phyloP scores from a whole-genome alignment of 1,140 invertebrate genomes.

The Thereuonema tuberculata region DNA sequence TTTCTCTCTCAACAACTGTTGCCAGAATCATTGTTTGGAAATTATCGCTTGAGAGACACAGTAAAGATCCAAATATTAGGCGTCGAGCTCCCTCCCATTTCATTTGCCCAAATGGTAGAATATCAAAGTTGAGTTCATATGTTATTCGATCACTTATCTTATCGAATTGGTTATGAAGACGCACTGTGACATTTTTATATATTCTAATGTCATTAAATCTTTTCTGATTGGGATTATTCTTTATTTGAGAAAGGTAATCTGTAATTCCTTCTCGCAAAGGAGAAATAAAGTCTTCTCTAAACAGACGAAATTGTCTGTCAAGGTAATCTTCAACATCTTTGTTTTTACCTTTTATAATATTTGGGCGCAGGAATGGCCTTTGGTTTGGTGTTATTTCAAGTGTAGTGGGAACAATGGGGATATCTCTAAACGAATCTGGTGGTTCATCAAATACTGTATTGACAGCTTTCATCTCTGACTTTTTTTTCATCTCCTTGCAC shows the following conservation, averaged over 20 bases:
- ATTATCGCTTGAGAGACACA: constrained; percentile 50
- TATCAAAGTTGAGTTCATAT: constrained; percentile 24
- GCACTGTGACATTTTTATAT: not conserved
- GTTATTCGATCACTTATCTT: constrained; percentile 4
- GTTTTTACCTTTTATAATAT: constrained; percentile 29
- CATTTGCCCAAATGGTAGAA: constrained; percentile 17
- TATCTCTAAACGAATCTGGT: constrained; percentile 13
- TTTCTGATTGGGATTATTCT: not conserved
- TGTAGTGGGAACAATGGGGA: constrained; percentile 14
- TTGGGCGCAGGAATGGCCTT: constrained; percentile 13
- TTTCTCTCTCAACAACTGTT: constrained; percentile 43
- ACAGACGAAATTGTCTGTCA: constrained; percentile 36
- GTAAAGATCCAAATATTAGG: constrained; percentile 54
- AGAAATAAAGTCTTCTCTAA: constrained; percentile 37
- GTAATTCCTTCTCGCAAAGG: constrained; percentile 31
- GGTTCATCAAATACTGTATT: no score
- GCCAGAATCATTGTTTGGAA: constrained; percentile 51
- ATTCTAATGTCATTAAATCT: not conserved
- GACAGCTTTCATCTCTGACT: no score
- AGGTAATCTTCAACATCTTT: constrained; percentile 34
- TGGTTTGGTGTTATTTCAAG: constrained; percentile 8
- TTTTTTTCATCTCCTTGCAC: no score
- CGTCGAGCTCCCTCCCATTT: constrained; percentile 36
- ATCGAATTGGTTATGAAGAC: no score
- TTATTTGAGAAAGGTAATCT: constrained; percentile 18